These are phyloP conservation scores for Spisula solida DNA, from an alignment of 2,888 invertebrate species.

Conservation along the genomic window DNA sequence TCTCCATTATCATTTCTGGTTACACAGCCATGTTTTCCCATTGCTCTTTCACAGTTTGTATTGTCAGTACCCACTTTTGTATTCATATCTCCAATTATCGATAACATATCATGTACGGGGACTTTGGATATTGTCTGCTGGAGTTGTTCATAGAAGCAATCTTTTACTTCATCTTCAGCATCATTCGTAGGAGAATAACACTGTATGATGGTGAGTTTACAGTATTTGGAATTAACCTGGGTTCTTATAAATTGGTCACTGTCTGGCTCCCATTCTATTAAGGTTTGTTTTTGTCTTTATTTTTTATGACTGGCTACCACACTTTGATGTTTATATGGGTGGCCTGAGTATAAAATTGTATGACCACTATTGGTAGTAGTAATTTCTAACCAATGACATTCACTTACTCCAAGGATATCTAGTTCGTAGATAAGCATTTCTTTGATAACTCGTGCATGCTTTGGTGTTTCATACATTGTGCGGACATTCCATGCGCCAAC, in stretches of 20 bases:
- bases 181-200: no score
- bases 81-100: background rate
- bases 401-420: background rate
- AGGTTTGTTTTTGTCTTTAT: background rate
- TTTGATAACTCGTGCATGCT: background rate
- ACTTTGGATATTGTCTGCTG: background rate
- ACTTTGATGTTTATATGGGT: background rate
- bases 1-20: background rate
- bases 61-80: no score
- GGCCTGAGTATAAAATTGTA: background rate
- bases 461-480: background rate
- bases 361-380: no score
- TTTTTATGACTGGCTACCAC: background rate
- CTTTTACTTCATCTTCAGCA: no score
- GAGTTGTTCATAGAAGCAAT: background rate
- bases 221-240: no score
- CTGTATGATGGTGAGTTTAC: no score
- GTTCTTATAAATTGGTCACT: background rate
- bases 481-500: background rate
- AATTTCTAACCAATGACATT: background rate
- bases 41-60: no score
- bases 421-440: background rate
- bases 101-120: background rate
- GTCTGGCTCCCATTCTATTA: background rate
- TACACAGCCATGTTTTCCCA: background rate